Percentiles rank a stretch among this genome's conserved stretches.
Conservation (phyloP, 2,888 invertebrate species). For the Pyrrhia umbra region DNA sequence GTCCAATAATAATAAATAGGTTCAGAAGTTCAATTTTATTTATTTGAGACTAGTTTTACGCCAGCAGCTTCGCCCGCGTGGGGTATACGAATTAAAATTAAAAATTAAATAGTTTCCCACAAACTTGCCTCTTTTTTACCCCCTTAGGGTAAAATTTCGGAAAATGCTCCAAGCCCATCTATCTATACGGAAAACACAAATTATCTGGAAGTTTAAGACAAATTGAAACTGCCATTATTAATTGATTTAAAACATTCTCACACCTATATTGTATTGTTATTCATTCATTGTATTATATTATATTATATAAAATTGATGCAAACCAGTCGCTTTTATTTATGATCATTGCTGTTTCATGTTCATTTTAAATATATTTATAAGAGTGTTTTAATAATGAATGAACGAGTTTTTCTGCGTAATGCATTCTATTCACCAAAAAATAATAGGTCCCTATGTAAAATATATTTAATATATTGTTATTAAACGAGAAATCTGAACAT, state of each 20-base stretch:
- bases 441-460: too few relatives aligned
- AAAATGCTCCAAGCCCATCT: too few relatives aligned
- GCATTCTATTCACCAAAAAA: background rate
- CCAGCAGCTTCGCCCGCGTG: too few relatives aligned
- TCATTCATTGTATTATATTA: background rate
- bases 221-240: too few relatives aligned
- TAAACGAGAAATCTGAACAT: too few relatives aligned
- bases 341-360: background rate
- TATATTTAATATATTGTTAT: too few relatives aligned
- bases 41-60: background rate
- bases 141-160: too few relatives aligned
- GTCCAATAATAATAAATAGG: constrained; percentile 1
- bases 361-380: background rate
- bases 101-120: too few relatives aligned
- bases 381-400: background rate
- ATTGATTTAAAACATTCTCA: background rate
- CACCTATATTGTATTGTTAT: too few relatives aligned
- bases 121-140: too few relatives aligned
- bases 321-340: background rate
- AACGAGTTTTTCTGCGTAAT: background rate
- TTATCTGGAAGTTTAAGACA: background rate
- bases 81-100: too few relatives aligned
- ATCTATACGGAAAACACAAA: background rate
- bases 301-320: background rate
- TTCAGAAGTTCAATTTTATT: background rate